Percentiles rank a stretch among this genome's conserved stretches.
These are phyloP conservation scores for Alloplasta piceator DNA, from an alignment of 2,888 invertebrate species.

Conservation along the genomic window DNA sequence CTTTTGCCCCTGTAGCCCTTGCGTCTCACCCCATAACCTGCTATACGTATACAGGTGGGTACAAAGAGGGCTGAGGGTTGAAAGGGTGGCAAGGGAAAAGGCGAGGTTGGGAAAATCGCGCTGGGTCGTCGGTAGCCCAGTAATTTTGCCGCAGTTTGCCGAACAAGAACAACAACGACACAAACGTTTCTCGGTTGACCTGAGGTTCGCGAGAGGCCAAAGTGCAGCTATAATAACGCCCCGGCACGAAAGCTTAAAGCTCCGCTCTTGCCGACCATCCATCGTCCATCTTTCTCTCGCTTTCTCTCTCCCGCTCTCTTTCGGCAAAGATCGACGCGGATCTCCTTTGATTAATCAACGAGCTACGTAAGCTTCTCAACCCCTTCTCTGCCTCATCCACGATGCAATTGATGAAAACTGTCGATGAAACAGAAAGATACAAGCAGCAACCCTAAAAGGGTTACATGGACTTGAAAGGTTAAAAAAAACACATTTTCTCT, in stretches of 20 bases:
- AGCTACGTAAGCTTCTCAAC: neutral
- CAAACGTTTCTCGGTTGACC: slow-evolving; percentile 68
- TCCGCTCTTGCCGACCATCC: slow-evolving; percentile 28
- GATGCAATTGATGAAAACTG: neutral
- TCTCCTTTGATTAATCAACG: slow-evolving; percentile 60
- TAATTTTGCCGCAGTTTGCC: slow-evolving; percentile 81
- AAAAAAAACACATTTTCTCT: too few relatives aligned
- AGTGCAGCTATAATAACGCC: slow-evolving; percentile 73
- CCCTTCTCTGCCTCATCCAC: neutral
- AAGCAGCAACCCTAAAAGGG: neutral
- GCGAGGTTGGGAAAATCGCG: slow-evolving; percentile 52
- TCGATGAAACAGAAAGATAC: neutral
- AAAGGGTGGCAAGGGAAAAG: slow-evolving; percentile 10
- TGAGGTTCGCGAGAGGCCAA: slow-evolving; percentile 65
- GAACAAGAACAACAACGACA: slow-evolving; percentile 78
- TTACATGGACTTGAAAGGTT: too few relatives aligned
- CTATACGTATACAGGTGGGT: slow-evolving; percentile 38
- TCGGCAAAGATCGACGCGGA: slow-evolving; percentile 51
- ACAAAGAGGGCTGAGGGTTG: slow-evolving; percentile 10
- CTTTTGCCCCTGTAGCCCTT: slow-evolving; percentile 30
- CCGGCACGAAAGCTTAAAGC: slow-evolving; percentile 60
- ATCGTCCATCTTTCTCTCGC: slow-evolving; percentile 17
- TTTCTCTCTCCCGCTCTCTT: slow-evolving; percentile 10
- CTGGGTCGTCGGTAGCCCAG: slow-evolving; percentile 70
- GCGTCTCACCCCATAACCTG: slow-evolving; percentile 5